These are phyloP conservation scores for Romanogobio albipinnatus DNA, from an alignment of 2,113 vertebrate genomes.

Conservation along the genomic window DNA sequence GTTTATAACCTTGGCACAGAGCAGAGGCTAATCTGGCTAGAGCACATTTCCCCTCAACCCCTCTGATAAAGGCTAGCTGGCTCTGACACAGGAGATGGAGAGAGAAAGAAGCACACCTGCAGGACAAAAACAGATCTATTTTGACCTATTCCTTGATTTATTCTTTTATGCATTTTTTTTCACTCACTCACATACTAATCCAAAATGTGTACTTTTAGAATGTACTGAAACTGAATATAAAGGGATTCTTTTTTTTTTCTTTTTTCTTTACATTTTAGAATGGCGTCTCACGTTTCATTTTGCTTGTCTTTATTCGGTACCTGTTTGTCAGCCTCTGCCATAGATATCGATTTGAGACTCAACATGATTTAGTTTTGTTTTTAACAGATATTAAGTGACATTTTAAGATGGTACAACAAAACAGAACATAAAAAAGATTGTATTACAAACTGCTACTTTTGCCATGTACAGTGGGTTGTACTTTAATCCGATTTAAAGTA, in stretches of 20 bases:
- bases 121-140: background rate
- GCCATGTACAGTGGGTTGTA: background rate
- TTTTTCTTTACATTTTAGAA: background rate
- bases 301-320: background rate
- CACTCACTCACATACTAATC: background rate
- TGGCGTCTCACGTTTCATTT: background rate
- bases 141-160: conserved; percentile 7
- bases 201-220: background rate
- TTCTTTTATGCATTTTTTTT: conserved; percentile 6
- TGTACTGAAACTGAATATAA: background rate
- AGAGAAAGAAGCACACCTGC: conserved; percentile 67
- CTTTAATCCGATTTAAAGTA: background rate
- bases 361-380: background rate
- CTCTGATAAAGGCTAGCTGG: conserved; percentile 86
- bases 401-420: background rate
- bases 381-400: background rate
- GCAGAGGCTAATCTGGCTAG: conserved; percentile 95
- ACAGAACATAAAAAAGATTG: background rate
- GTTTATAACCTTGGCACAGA: conserved; percentile 98
- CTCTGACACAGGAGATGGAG: conserved; percentile 82
- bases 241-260: background rate
- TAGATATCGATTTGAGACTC: background rate
- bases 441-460: background rate
- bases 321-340: conserved; percentile 1
- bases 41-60: conserved; percentile 86